These are phyloP conservation scores for Nothura maculosa DNA, from an alignment of 2,797 vertebrate genomes.

Conservation along the genomic window DNA sequence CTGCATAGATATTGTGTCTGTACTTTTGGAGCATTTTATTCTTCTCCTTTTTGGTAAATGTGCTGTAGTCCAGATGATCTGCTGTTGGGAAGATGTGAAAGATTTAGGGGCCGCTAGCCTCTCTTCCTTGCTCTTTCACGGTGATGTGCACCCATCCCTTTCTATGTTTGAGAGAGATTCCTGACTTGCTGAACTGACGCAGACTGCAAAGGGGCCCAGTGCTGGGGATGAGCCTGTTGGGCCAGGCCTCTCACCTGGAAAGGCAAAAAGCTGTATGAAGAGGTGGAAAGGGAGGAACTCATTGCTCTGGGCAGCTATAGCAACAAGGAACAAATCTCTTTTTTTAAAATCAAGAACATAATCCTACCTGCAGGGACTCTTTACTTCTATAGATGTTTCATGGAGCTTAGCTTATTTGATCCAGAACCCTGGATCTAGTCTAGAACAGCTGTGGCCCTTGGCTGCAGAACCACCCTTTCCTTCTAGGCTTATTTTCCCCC, in stretches of 20 bases:
- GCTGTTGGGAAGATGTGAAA: background rate
- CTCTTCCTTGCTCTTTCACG: background rate
- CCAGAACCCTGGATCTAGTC: background rate
- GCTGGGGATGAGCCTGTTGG: background rate
- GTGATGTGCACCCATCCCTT: background rate
- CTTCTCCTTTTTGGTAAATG: background rate
- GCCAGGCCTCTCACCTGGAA: background rate
- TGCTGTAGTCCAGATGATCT: background rate
- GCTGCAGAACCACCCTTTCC: background rate
- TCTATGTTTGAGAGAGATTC: background rate
- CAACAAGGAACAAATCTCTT: background rate
- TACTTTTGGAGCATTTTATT: background rate
- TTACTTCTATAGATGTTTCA: background rate
- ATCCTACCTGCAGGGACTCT: background rate
- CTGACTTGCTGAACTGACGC: background rate
- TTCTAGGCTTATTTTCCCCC: background rate
- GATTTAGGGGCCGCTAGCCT: background rate
- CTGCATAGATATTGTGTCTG: slow-evolving; percentile 42
- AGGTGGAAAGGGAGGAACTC: background rate
- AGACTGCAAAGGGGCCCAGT: background rate
- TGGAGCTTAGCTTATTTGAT: background rate
- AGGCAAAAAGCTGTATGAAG: background rate
- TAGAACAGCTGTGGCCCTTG: background rate
- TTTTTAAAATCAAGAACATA: background rate
- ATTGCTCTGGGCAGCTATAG: background rate